Base-by-base conservation (phyloP, 1,140 invertebrate species). In the Apis mellifera region DNA sequence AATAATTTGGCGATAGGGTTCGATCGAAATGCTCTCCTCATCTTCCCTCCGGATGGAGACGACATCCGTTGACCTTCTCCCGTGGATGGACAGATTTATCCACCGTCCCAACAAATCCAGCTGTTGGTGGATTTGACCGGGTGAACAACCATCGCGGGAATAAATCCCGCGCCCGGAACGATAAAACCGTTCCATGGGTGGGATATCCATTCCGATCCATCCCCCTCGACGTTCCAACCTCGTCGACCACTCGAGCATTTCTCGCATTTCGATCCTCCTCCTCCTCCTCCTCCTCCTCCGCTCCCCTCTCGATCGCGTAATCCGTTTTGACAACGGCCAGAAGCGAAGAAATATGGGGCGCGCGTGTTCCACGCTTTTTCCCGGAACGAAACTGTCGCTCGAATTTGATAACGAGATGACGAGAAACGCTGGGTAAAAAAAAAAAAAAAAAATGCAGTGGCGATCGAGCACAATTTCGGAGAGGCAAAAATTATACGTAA, bases 71-170 rank as follows among this genome's bases (percentile, higher is more conserved):
- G 32, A 74, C 71, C 60, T 62, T 54, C 57, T 48, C 65, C 48
- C 55, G 21, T 52, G 66, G 66, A 82, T 69, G 55, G 71, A 72
- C 79, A 86, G 90, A 89, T 91, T 90, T 90, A 85, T 86, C 86
- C 32, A 42, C 84, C 77, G 79, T 70, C 80, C 84, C 85, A 86
- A 89, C 89, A 89, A 91, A 90, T 91, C 86, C 86, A 83, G 81
- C 87, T 89, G 90, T 89, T 85, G 71, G 72, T 83, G 83, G 87
- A 86, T 89, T 87, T 89, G 87, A 90, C 84, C 79, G 69, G 32
- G 54, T 74, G 79, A 79, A 84, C 78, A 84, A 72, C 81, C 71
- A 69, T 72, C 69, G 62, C 74, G 75, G 71, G 82, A 84, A 86
- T 88, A 88, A 88, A 88, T 88, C 82, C 86, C 72, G 65, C 62